A percentile compares a stretch with the other conserved stretches of the same genome.
Evolutionary conservation across 1,140 invertebrate species (phyloP).

Genomic region (Condylostylus longicornis): DNA sequence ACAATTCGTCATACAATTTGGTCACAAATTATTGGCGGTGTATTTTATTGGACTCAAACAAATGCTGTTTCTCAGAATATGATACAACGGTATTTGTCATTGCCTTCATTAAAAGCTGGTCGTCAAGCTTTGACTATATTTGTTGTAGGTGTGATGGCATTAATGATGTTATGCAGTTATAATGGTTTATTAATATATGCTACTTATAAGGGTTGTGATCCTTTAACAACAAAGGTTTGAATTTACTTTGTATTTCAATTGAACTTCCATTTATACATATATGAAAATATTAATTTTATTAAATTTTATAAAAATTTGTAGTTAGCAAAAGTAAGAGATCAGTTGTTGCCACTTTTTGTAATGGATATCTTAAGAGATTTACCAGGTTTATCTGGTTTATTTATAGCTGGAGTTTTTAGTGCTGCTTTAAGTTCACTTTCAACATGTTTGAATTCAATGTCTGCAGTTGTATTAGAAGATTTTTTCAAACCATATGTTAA

Average conservation of each 20-base stretch:
- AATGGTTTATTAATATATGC: slow-evolving; percentile 62
- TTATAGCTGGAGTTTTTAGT: slow-evolving; percentile 53
- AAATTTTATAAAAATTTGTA: slow-evolving; percentile 12
- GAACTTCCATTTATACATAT: too few relatives aligned
- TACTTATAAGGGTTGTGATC: slow-evolving; percentile 57
- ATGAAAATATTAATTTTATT: not conserved
- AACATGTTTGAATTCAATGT: slow-evolving; percentile 64
- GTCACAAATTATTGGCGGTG: slow-evolving; percentile 60
- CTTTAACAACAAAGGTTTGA: slow-evolving; percentile 41
- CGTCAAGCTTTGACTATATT: slow-evolving; percentile 44
- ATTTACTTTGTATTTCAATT: too few relatives aligned
- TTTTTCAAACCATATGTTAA: slow-evolving; percentile 37
- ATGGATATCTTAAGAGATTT: slow-evolving; percentile 46
- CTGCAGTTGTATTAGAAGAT: slow-evolving; percentile 59
- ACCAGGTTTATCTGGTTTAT: slow-evolving; percentile 47
- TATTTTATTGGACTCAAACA: slow-evolving; percentile 56
- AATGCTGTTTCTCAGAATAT: slow-evolving; percentile 68
- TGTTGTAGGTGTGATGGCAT: slow-evolving; percentile 35
- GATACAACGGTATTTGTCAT: slow-evolving; percentile 51
- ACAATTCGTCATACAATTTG: slow-evolving; percentile 64
- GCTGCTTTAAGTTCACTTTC: slow-evolving; percentile 58
- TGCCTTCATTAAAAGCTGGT: slow-evolving; percentile 47
- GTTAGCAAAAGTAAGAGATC: slow-evolving; percentile 39
- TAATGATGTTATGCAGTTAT: slow-evolving; percentile 45
- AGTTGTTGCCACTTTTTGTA: slow-evolving; percentile 42